Percentiles rank a stretch among this genome's conserved stretches.
Evolutionary conservation across 2,888 invertebrate species (phyloP).

Genomic region (Teleogryllus oceanicus): DNA sequence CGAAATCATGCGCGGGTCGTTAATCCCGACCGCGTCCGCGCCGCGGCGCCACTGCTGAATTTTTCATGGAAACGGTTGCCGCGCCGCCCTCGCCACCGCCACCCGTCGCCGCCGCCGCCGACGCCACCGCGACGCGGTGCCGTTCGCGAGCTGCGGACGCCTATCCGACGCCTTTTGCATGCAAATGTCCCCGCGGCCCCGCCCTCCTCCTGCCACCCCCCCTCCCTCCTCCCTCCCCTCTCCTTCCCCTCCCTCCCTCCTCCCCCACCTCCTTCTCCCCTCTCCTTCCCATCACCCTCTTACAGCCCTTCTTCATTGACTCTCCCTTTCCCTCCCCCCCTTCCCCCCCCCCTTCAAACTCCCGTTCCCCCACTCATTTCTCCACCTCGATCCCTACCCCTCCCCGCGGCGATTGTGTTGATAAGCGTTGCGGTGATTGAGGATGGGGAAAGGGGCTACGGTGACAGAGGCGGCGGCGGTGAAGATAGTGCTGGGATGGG

Average conservation of each 20-base stretch:
- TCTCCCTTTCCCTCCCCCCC: no score
- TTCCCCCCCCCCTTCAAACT: no score
- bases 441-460: no score
- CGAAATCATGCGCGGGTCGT: background rate
- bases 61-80: background rate
- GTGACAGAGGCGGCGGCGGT: no score
- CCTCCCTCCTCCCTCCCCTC: background rate
- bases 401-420: no score
- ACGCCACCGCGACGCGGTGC: background rate
- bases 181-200: background rate
- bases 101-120: background rate
- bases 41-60: constrained; percentile 1
- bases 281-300: background rate
- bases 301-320: no score
- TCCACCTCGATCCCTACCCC: no score
- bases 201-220: background rate
- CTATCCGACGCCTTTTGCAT: background rate
- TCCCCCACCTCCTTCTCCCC: no score
- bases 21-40: background rate
- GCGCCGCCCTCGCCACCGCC: background rate
- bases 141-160: background rate
- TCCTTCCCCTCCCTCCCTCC: no score
- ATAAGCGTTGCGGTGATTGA: no score
- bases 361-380: no score
- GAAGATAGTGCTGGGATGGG: no score